Conservation (phyloP, 2,113 vertebrate species). For the Xiphophorus couchianus region DNA sequence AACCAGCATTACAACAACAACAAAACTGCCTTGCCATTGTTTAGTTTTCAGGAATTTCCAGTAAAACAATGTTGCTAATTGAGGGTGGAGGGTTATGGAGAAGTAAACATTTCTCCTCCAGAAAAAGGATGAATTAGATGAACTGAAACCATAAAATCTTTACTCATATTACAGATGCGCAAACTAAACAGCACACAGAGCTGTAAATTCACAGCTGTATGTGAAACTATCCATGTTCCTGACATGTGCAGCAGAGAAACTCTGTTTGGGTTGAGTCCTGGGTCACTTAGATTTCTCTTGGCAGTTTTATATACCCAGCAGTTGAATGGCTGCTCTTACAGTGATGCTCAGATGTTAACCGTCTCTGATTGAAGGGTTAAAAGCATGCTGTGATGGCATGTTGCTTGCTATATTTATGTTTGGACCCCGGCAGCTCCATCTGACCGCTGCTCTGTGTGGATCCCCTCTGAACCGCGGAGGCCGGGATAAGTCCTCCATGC, state of each 20-base stretch:
- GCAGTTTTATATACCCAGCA: constrained; percentile 78
- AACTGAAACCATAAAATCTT: neutral
- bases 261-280: constrained; percentile 79
- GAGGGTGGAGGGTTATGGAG: no score
- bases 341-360: constrained; percentile 53
- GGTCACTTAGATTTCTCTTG: constrained; percentile 76
- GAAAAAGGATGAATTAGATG: neutral
- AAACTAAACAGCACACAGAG: neutral
- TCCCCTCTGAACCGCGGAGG: constrained; percentile 23
- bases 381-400: constrained; percentile 56
- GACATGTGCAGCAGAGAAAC: constrained; percentile 17
- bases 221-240: constrained; percentile 13
- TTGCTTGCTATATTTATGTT: constrained; percentile 66
- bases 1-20: neutral
- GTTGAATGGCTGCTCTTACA: constrained; percentile 58
- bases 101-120: neutral
- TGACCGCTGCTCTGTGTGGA: constrained; percentile 21
- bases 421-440: constrained; percentile 47
- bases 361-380: constrained; percentile 64
- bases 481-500: constrained; percentile 47
- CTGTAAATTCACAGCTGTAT: neutral
- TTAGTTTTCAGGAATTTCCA: neutral
- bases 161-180: neutral
- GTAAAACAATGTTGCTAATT: neutral
- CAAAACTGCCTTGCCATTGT: neutral